Percentiles rank a stretch among this genome's conserved stretches.
phyloP scores from a whole-genome alignment of 1,140 invertebrate species.

The Mya arenaria region DNA sequence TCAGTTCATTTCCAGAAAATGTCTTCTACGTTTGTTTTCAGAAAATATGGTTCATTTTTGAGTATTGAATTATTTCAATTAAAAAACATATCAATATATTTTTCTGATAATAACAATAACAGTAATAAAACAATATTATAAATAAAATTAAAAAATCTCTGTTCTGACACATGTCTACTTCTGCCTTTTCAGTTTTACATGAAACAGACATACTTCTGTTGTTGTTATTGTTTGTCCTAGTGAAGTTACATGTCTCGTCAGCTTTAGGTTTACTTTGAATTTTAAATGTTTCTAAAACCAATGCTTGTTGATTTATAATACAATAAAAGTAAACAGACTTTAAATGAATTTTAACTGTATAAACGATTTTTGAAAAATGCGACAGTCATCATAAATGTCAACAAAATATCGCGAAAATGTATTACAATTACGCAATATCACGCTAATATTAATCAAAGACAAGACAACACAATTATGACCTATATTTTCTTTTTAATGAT shows the following conservation, averaged over 20 bases:
- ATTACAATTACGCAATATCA: not conserved
- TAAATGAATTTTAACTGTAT: not conserved
- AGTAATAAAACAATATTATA: no score
- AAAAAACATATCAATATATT: no score
- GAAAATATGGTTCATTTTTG: no score
- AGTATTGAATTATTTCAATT: no score
- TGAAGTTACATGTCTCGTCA: not conserved
- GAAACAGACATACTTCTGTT: no score
- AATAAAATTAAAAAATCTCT: no score
- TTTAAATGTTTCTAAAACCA: not conserved
- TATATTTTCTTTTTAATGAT: not conserved
- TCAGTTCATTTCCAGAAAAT: no score
- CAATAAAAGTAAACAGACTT: constrained; percentile 2
- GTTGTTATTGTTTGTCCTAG: not conserved
- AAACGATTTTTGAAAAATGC: not conserved
- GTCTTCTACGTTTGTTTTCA: no score
- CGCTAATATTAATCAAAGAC: not conserved
- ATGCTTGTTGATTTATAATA: not conserved
- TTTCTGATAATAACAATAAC: no score
- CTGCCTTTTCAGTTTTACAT: no score
- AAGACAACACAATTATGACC: not conserved
- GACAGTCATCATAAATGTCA: no score
- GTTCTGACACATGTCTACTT: no score
- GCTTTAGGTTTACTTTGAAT: not conserved
- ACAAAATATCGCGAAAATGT: not conserved